A percentile compares a stretch with the other conserved stretches of the same genome.
phyloP scores from a whole-genome alignment of 2,797 vertebrate genomes.

The Pangasius krempfi region DNA sequence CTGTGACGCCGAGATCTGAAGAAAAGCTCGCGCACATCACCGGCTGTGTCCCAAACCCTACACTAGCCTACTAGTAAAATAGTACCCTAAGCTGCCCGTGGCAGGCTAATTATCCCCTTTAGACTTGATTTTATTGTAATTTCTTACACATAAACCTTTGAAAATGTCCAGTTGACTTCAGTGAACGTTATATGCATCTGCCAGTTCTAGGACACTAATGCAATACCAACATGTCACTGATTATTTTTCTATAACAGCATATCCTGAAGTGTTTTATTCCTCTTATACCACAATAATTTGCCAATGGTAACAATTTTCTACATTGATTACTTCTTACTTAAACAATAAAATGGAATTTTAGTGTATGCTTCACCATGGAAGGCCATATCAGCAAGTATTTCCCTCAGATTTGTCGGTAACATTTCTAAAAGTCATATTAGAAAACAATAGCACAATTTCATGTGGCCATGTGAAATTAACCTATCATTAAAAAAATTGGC shows the following conservation, averaged over 20 bases:
- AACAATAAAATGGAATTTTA: not conserved
- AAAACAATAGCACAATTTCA: too few relatives aligned
- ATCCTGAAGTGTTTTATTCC: too few relatives aligned
- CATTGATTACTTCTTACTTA: not conserved
- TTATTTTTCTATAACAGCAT: too few relatives aligned
- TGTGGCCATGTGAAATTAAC: too few relatives aligned
- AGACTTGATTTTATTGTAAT: not conserved
- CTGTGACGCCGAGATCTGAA: not conserved
- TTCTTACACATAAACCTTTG: not conserved
- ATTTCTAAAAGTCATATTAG: not conserved
- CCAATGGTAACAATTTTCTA: not conserved
- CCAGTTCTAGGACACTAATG: not conserved
- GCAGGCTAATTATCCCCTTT: not conserved
- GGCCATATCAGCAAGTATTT: not conserved
- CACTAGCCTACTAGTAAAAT: not conserved
- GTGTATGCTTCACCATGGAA: not conserved
- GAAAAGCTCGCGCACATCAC: not conserved
- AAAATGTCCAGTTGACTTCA: too few relatives aligned
- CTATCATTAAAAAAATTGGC: too few relatives aligned
- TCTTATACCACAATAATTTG: too few relatives aligned
- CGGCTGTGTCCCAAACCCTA: constrained; percentile 6
- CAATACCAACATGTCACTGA: too few relatives aligned
- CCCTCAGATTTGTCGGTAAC: too few relatives aligned
- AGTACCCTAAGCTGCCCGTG: not conserved
- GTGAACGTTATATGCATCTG: not conserved